Evolutionary conservation across 2,888 invertebrate genomes (phyloP), one percentile per base, ranked within the genome.

Genomic region (Anaspis maculata): DNA sequence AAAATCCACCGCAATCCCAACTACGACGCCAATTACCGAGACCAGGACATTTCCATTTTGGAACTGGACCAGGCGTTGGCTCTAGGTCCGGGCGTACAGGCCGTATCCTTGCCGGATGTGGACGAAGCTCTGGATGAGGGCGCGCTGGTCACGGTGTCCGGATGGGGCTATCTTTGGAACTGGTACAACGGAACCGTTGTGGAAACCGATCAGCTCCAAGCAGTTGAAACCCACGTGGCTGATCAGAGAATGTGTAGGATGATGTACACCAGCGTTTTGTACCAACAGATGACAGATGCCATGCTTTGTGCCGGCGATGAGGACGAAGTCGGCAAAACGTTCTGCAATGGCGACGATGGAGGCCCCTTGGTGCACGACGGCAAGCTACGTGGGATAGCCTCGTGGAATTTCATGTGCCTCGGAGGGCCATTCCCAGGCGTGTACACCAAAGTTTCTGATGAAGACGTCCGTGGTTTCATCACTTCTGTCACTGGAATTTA

Each of bases 351-450:
- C 3, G 27, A 27, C 15, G n/a, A n/a, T 15, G 27, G 27, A n/a
- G 15, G 27, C 9, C 15, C 27, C n/a, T 11, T 27, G 9, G 3
- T 15, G 13, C n/a, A 3, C 13, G 15, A 27, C n/a, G 27, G 27
- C n/a, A 15, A 14, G 3, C 15, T 28, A 13, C 12, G 13, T 27
- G 83, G 83, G 15, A 83, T 87, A 46, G 87, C 88, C 0, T 87
- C 86, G 0, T 88, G 87, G 87, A 87, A 87, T 9, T 83, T 86
- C 0, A 83, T 82, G 1, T 83, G 83, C 54, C 82, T 79, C 1
- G 64, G 81, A 42, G 76, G 78, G 5, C 80, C 80, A 1, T 82
- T 79, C 51, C 83, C 82, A 0, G 83, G 83, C 3, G 82, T 83
- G 3, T 83, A 83, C 51, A 82, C 82, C 0, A 68, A 82, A 44